phyloP scores from a whole-genome alignment of 2,888 invertebrate species.

The Augiades crinisus region DNA sequence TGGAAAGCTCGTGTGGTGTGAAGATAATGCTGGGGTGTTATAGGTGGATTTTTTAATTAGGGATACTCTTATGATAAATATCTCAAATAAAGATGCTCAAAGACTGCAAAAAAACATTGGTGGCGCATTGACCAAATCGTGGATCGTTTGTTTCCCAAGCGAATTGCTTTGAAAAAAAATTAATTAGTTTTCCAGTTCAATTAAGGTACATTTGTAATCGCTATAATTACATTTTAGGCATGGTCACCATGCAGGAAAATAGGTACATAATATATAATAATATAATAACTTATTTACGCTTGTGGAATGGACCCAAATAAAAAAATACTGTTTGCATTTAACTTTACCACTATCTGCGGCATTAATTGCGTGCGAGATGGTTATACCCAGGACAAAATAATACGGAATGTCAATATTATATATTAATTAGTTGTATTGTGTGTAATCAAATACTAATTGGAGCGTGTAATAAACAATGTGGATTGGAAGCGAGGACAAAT shows the following conservation, averaged over 20 bases:
- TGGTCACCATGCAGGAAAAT: conserved; percentile 22
- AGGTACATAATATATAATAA: no score
- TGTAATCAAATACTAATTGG: conserved; percentile 33
- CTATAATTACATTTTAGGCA: conserved; percentile 11
- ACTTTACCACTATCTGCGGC: conserved; percentile 13
- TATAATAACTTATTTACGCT: conserved; percentile 25
- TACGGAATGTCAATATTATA: conserved; percentile 24
- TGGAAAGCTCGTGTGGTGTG: no score
- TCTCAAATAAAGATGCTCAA: no score
- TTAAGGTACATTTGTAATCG: neutral
- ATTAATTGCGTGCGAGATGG: conserved; percentile 30
- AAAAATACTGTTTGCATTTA: conserved; percentile 5
- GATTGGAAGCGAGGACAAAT: conserved; percentile 31
- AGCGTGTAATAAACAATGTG: conserved; percentile 31
- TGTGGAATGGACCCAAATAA: conserved; percentile 7
- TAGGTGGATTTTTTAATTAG: no score
- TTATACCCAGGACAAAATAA: conserved; percentile 18
- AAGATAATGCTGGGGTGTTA: no score
- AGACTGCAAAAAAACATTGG: no score
- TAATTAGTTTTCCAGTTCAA: neutral
- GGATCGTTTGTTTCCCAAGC: no score
- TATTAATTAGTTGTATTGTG: conserved; percentile 28
- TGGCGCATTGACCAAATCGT: no score
- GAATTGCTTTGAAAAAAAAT: no score
- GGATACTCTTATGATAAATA: no score